These are phyloP conservation scores for Cryptotermes secundus DNA, from an alignment of 1,140 invertebrate genomes.

Conservation along the genomic window DNA sequence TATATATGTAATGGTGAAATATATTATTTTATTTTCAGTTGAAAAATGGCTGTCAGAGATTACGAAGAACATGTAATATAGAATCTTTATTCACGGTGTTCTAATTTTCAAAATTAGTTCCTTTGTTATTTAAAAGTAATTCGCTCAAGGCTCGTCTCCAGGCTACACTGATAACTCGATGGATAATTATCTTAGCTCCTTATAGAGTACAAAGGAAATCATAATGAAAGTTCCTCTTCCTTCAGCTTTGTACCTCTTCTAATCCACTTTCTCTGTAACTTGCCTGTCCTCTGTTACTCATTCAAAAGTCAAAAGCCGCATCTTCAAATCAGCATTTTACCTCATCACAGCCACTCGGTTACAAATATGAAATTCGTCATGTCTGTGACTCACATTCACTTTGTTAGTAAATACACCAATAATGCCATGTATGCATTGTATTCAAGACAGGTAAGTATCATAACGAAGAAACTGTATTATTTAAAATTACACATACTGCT, in stretches of 20 bases:
- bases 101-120: neutral
- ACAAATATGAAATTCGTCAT: no score
- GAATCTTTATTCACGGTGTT: neutral
- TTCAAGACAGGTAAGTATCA: no score
- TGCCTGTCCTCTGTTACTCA: neutral
- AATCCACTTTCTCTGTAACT: neutral
- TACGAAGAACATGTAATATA: neutral
- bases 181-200: neutral
- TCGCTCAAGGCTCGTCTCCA: neutral
- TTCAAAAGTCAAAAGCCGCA: neutral
- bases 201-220: neutral
- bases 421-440: no score
- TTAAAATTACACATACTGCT: no score
- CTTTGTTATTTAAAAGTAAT: neutral
- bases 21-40: neutral
- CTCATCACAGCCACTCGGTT: no score
- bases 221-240: neutral
- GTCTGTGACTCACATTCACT: no score
- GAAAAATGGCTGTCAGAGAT: neutral
- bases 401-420: no score
- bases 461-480: no score
- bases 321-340: neutral
- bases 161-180: neutral
- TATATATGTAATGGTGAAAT: no score
- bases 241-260: neutral